Base-by-base conservation (phyloP, 2,797 vertebrate genomes). In the Molossus molossus region DNA sequence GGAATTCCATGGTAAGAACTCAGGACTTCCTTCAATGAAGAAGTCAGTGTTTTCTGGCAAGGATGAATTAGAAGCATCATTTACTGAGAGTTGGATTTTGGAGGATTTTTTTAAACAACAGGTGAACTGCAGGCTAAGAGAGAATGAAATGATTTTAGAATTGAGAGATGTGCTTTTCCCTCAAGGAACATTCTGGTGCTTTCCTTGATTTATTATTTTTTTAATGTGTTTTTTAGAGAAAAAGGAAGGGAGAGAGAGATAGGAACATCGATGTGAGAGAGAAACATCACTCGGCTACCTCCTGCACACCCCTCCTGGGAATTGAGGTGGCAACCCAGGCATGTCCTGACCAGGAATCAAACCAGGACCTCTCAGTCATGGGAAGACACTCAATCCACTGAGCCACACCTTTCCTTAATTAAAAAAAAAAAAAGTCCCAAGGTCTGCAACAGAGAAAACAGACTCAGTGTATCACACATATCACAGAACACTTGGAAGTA, bases 361-460 rank as follows among this genome's bases (percentile, higher is more conserved):
- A 45, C 40, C 40, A 45, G 40, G 40, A 45, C 40, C 40, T 45
- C 40, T 45, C 40, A 45, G 40, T 45, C 40, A 45, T 45, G 40
- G 40, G 40, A 45, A 45, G 40, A 45, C 40, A 45, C 40, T 45
- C 40, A 45, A 45, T 45, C 40, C 40, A 45, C 40, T 45, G 40
- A 45, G 40, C 40, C 40, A 45, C 40, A 45, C 40, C n/a, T 88
- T 85, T 86, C 18, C 20, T 93, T 21, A 33, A 33, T 62, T 91
- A 25, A 77, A 76, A 65, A 86, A 45, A 55, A 33, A 37, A 53
- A 29, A 85, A 37, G 18, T 45, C n/a, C 20, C 40, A 93, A 91
- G 55, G 82, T 94, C 75, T 95, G 18, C 55, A 79, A 84, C 6
- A 83, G 48, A 84, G 37, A 81, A 92, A 94, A 94, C 23, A 89